Base-by-base conservation (phyloP, 2,888 invertebrate species). In the Conus canariensis region DNA sequence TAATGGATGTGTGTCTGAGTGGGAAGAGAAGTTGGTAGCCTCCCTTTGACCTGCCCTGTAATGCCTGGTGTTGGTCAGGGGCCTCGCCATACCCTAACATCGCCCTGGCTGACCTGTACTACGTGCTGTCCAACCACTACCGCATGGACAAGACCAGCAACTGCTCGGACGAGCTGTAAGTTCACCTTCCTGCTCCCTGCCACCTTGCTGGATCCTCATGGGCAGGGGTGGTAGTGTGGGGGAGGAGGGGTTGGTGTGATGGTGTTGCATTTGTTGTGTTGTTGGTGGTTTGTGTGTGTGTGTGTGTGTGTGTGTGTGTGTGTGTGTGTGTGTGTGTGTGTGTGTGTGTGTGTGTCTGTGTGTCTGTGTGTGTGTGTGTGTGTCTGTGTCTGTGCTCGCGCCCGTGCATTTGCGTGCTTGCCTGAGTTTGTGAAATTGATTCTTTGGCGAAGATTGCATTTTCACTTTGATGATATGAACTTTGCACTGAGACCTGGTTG, bases 91-190 rank as follows among this genome's bases (percentile, higher is more conserved):
- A 96, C 89, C 95, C 95, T 9, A 94, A 93, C 89, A 95, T 95
- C 56, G 95, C 95, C 12, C 92, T 96, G 90, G 94, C 95, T 16
- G 95, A 96, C 90, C 92, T 96, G 12, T 95, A 95, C 90, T 94
- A 94, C 88, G 93, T 95, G 9, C 92, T 96, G 85, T 94, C 94
- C 9, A 95, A 95, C 90, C 95, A 95, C 25, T 95, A 95, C 92
- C 92, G 96, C 85, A 96, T 96, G 96, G 95, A 95, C 87, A 95
- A 94, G 90, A 95, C 96, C 19, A 93, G 93, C 83, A 96, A 95
- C 92, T 96, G 95, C 91, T 95, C 95, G 22, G 94, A 95, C 70
- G 95, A 95, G 92, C 90, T 96, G 96, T 96, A 93, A 95, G 95
- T 95, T 67, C n/a, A 12, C 5, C 25, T 1, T 82, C 5, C 56